Evolutionary conservation across 2,888 invertebrate genomes (phyloP).

Genomic region (Tetheella fluctuosa): DNA sequence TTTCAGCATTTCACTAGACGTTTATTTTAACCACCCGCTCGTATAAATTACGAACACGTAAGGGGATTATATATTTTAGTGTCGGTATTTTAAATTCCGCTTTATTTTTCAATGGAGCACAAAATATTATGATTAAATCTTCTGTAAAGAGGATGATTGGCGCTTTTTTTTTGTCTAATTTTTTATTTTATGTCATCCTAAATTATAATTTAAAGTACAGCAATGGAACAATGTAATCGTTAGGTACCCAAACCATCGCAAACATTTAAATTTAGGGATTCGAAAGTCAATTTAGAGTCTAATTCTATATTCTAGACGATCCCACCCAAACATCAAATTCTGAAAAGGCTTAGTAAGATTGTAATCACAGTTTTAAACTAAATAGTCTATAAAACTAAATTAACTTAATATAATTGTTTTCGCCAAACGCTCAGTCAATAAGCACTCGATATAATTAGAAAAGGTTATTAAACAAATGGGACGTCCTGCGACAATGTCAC

Average conservation of each 20-base stretch:
- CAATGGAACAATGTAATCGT: too few relatives aligned
- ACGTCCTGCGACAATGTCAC: conserved; percentile 7
- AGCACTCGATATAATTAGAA: background rate
- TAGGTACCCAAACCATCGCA: too few relatives aligned
- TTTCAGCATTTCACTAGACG: conserved; percentile 2
- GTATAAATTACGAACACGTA: background rate
- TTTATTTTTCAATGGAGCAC: background rate
- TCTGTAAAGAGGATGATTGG: too few relatives aligned
- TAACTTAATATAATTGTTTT: background rate
- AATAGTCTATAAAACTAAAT: background rate
- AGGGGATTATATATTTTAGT: background rate
- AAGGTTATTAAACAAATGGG: background rate
- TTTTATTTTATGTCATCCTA: too few relatives aligned
- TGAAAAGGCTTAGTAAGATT: too few relatives aligned
- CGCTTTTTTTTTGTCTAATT: too few relatives aligned
- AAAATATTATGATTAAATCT: background rate
- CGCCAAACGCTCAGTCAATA: background rate
- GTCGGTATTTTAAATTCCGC: background rate
- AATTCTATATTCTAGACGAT: too few relatives aligned
- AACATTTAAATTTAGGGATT: too few relatives aligned
- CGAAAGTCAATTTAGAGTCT: too few relatives aligned
- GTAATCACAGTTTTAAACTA: too few relatives aligned
- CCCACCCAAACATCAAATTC: too few relatives aligned
- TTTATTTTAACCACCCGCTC: background rate
- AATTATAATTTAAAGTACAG: too few relatives aligned